Evolutionary conservation across 2,888 invertebrate genomes (phyloP), one percentile per base, ranked within the genome.

Genomic region (Zaprionus obscuricornis): DNA sequence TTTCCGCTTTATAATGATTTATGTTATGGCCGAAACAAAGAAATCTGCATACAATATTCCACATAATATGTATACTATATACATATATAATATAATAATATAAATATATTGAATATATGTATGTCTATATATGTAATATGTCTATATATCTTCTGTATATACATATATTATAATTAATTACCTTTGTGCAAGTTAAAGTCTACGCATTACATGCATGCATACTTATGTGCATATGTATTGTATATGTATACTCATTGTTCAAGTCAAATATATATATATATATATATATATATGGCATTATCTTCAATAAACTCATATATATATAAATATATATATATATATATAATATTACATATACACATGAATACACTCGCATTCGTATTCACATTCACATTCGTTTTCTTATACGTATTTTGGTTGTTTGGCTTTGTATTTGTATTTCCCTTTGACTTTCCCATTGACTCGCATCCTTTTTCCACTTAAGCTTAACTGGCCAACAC

Each of bases 141-240:
- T n/a, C n/a, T n/a, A n/a, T n/a, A n/a, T n/a, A n/a, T n/a, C n/a
- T n/a, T n/a, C n/a, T n/a, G 37, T 37, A 43, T 18, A 39, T 43
- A 13, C 20, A 57, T 50, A 57, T 51, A 79, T 56, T 76, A 83
- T 76, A 77, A 77, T 77, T 77, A 77, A 77, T 77, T 79, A 58
- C 59, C 55, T 62, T 69, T 56, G 47, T 63, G 65, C 62, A n/a
- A n/a, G n/a, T 7, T 22, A 22, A 5, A 22, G 4, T 22, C 7
- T 22, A 6, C 27, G 8, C 29, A 37, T 13, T 27, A 1, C 11
- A 7, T n/a, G 1, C 16, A 13, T 5, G 18, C 10, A n/a, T n/a
- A n/a, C 17, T 17, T 40, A 26, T 11, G 11, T 17, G n/a, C 7
- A 24, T 24, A n/a, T n/a, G n/a, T n/a, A n/a, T n/a, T 10, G n/a